Percentiles rank a stretch among this genome's conserved stretches.
phyloP scores from a whole-genome alignment of 2,888 invertebrate species.

The Chouioia cunea region DNA sequence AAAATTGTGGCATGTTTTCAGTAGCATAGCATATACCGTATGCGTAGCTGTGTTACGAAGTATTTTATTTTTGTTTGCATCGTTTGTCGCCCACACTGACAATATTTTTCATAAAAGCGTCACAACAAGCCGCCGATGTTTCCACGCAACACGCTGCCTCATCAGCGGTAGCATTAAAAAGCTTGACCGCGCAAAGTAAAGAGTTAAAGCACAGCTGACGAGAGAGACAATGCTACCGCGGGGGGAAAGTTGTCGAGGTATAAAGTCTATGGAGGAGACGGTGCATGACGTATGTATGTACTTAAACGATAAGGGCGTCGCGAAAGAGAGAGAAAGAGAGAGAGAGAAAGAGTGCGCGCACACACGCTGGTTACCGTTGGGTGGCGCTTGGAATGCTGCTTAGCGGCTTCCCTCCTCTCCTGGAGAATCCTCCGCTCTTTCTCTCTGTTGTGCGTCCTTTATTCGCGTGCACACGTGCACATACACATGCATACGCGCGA shows the following conservation, averaged over 20 bases:
- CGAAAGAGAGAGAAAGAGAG: conserved; percentile 36
- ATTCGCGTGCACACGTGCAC: conserved; percentile 18
- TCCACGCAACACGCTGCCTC: too few species aligned
- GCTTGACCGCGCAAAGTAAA: too few species aligned
- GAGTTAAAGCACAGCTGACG: conserved; percentile 1
- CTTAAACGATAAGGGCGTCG: conserved; percentile 60
- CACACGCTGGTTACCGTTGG: conserved; percentile 66
- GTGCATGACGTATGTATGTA: neutral
- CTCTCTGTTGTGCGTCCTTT: conserved; percentile 22
- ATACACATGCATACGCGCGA: neutral
- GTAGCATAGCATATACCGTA: neutral
- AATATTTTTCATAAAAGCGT: too few species aligned
- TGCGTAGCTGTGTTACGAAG: too few species aligned
- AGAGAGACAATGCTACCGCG: neutral
- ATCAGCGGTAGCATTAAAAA: too few species aligned
- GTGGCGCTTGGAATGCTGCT: conserved; percentile 68
- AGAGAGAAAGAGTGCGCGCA: too few species aligned
- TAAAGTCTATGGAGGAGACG: too few species aligned
- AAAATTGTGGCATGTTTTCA: neutral
- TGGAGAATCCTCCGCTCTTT: conserved; percentile 16
- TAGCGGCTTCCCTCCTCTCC: conserved; percentile 66
- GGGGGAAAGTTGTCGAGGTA: neutral
- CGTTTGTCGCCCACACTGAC: too few species aligned
- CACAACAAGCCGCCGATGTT: too few species aligned
- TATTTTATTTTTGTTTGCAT: too few species aligned